These are phyloP conservation scores for Anastrepha ludens DNA, from an alignment of 1,140 invertebrate species.

Conservation along the genomic window DNA sequence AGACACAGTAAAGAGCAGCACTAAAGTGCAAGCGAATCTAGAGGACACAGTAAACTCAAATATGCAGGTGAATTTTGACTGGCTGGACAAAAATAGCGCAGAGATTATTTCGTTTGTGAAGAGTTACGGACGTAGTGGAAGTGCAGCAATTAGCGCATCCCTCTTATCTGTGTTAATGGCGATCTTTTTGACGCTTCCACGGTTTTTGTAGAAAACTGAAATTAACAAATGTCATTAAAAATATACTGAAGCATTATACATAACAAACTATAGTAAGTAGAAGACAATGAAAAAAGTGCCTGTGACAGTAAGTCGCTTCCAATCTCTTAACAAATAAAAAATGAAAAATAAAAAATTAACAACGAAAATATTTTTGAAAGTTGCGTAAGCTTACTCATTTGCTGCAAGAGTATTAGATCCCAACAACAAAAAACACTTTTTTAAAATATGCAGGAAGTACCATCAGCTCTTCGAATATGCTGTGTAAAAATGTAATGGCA, in stretches of 20 bases:
- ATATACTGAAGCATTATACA: neutral
- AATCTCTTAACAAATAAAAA: too few species aligned
- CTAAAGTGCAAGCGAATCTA: conserved; percentile 58
- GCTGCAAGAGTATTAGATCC: too few species aligned
- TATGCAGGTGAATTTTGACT: conserved; percentile 62
- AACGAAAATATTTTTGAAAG: too few species aligned
- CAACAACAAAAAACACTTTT: too few species aligned
- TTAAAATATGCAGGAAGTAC: too few species aligned
- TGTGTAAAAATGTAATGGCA: too few species aligned
- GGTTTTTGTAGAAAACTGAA: conserved; percentile 60
- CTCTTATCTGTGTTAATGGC: conserved; percentile 60
- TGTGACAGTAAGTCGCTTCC: too few species aligned
- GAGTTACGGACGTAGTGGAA: neutral
- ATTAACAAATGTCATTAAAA: neutral
- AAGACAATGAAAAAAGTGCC: neutral
- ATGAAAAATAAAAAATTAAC: too few species aligned
- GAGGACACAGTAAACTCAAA: conserved; percentile 61
- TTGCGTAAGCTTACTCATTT: too few species aligned
- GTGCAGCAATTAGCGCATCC: conserved; percentile 52
- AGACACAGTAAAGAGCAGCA: conserved; percentile 59
- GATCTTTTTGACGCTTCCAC: conserved; percentile 60
- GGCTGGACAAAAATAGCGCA: conserved; percentile 62
- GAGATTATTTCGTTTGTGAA: conserved; percentile 63
- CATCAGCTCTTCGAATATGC: too few species aligned
- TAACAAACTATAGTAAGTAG: neutral